Conservation (phyloP, 1,140 invertebrate genomes). For the Dendroctonus ponderosae region DNA sequence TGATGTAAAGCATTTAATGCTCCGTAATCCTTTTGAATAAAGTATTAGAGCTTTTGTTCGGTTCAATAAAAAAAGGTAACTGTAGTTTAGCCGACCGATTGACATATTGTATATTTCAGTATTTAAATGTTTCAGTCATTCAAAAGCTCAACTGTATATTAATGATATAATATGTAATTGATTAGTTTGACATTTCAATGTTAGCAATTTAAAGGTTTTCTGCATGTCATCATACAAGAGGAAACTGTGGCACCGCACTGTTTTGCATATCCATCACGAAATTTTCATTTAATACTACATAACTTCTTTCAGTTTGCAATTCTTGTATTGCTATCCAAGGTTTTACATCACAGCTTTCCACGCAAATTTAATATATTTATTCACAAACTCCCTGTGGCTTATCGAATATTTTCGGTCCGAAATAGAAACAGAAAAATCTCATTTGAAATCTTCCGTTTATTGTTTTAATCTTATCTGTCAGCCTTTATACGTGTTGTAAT, state of each 20-base stretch:
- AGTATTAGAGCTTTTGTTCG: conserved; percentile 30
- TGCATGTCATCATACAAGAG: no score
- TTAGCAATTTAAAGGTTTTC: no score
- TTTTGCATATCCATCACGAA: not conserved
- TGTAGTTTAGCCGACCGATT: conserved; percentile 15
- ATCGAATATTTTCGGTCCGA: not conserved
- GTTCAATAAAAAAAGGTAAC: conserved; percentile 23
- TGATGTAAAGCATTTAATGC: conserved; percentile 31
- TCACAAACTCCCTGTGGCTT: not conserved
- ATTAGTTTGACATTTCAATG: not conserved
- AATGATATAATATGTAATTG: not conserved
- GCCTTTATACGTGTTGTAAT: not conserved
- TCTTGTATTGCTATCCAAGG: not conserved
- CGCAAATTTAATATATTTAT: not conserved
- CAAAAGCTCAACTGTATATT: not conserved
- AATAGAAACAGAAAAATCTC: not conserved
- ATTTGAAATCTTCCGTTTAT: not conserved
- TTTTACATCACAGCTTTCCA: not conserved
- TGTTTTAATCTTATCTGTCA: conserved; percentile 5
- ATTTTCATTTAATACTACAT: not conserved
- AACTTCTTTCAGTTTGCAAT: not conserved
- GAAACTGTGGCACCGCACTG: no score
- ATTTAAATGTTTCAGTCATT: conserved; percentile 7
- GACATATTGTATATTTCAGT: conserved; percentile 6
- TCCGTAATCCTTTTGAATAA: conserved; percentile 30